Evolutionary conservation across 2,888 invertebrate genomes (phyloP).

Genomic region (Cepaea hortensis): DNA sequence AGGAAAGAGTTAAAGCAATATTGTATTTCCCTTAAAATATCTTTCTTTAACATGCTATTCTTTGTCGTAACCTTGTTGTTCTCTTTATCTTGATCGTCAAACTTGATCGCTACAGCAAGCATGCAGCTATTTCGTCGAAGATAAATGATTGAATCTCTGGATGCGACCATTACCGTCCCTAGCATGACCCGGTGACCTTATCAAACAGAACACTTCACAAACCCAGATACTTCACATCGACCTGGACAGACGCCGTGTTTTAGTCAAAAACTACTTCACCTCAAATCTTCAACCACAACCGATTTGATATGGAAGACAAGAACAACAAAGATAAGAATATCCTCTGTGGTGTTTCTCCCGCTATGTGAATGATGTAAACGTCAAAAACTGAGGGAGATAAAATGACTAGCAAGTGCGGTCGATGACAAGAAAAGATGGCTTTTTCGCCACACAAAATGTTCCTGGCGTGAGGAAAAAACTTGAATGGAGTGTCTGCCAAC

Average conservation of each 20-base stretch:
- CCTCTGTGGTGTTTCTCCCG: neutral
- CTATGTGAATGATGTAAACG: neutral
- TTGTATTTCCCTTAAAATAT: no score
- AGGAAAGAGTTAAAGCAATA: no score
- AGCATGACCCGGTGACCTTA: neutral
- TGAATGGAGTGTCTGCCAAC: conserved; percentile 21
- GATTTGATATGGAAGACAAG: conserved; percentile 23
- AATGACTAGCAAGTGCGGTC: neutral
- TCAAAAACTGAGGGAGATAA: conserved; percentile 9
- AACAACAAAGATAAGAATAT: conserved; percentile 25
- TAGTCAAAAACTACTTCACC: conserved; percentile 27
- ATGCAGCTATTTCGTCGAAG: no score
- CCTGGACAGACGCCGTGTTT: neutral
- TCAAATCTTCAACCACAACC: conserved; percentile 5
- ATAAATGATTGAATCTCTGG: no score
- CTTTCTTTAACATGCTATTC: no score
- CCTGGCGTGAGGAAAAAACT: neutral
- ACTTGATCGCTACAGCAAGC: no score
- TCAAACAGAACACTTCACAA: neutral
- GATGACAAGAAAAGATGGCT: conserved; percentile 16
- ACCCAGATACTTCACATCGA: neutral
- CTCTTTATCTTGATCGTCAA: no score
- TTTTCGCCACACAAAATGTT: neutral
- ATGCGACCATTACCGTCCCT: no score
- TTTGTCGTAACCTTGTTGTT: no score